phyloP scores from a whole-genome alignment of 2,113 vertebrate species.

The Upupa epops region DNA sequence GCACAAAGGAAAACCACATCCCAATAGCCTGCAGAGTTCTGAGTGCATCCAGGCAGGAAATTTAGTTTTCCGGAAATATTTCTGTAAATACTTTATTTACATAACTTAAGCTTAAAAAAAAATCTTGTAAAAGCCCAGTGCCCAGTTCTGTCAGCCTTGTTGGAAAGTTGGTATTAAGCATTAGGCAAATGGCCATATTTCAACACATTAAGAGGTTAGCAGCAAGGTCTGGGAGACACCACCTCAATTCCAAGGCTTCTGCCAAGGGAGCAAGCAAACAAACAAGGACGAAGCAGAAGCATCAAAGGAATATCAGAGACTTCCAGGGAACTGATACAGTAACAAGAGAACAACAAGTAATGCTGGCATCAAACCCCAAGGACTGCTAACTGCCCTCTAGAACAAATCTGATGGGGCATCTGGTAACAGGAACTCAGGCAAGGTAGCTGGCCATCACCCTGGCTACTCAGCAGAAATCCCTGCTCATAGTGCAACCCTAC shows the following conservation, averaged over 20 bases:
- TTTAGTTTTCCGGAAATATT: neutral
- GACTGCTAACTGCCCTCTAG: accelerated
- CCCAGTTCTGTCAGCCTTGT: neutral
- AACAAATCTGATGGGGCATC: neutral
- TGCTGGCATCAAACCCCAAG: neutral
- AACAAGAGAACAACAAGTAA: neutral
- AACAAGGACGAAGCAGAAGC: neutral
- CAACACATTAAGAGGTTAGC: neutral
- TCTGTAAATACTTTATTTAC: neutral
- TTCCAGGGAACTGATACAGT: neutral
- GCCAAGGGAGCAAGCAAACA: neutral
- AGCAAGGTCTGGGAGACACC: neutral
- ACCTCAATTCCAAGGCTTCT: neutral
- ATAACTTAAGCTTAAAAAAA: neutral
- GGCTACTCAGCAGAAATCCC: neutral
- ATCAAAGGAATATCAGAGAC: neutral
- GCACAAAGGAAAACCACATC: slow-evolving; percentile 15
- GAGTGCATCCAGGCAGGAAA: neutral
- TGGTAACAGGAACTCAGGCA: neutral
- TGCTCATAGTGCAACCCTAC: neutral
- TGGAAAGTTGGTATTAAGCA: neutral
- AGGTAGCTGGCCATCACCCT: neutral
- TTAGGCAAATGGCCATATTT: neutral
- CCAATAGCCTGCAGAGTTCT: neutral
- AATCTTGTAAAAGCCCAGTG: neutral